Evolutionary conservation across 2,888 invertebrate genomes (phyloP), one percentile per base, ranked within the genome.

Genomic region (Orthosia cruda): DNA sequence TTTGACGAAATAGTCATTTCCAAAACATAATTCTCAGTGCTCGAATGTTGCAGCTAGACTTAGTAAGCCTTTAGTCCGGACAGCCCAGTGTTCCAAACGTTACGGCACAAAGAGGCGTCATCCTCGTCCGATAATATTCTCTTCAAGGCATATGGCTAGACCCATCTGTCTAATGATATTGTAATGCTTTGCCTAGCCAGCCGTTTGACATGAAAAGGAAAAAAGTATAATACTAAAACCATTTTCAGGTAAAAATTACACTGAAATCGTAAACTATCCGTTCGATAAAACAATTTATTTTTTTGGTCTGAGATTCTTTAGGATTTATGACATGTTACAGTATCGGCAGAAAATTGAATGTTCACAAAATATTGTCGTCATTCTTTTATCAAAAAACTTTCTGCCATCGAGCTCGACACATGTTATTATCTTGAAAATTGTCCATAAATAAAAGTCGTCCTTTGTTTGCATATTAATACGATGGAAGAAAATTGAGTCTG

Each of bases 381-480:
- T 69, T 61, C 32, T 59, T 70, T 71, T 67, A 67, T 32, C 16
- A 5, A 71, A 77, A n/a, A 72, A 72, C 23, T 71, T 68, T 77
- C 23, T 66, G 57, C 47, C 66, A 79, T 73, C 55, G 57, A 74
- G 74, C 49, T 57, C 47, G 71, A 76, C 78, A 74, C 81, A 74
- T 76, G 71, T 72, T 81, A 80, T 84, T 85, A 87, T 82, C 74
- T 75, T 54, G 70, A 69, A 83, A 71, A 75, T 76, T 75, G 68
- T 59, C 63, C 77, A 72, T 85, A 65, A 81, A 87, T 87, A 87
- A 87, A 82, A 71, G 45, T 76, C 64, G 62, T 72, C 54, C 84
- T 77, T 79, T 66, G 80, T 86, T 87, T 87, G 67, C 87, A 87
- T 87, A 85, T 85, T 86, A 87, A 86, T 85, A 85, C 52, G 75